phyloP scores from a whole-genome alignment of 2,797 vertebrate species.

The Sphaeramia orbicularis region DNA sequence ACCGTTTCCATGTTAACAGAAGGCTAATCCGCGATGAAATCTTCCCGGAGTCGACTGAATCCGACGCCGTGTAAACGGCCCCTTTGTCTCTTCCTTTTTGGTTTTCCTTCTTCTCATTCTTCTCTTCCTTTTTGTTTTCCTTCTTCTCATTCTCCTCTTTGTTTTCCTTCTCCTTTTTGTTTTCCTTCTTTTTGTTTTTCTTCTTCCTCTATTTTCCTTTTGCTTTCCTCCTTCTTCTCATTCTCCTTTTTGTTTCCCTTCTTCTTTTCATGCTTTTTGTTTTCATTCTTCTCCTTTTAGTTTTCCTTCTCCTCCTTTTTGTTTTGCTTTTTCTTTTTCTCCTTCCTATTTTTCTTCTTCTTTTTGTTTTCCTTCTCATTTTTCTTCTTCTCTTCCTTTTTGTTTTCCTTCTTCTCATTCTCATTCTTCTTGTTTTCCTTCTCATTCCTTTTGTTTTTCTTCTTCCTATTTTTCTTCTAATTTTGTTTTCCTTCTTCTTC shows the following conservation, averaged over 20 bases:
- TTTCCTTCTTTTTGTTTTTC: not conserved
- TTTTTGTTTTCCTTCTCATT: not conserved
- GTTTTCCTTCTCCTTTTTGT: not conserved
- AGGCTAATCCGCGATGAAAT: too few species aligned
- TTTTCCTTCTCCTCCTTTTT: too few species aligned
- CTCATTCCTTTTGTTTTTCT: not conserved
- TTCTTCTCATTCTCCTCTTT: too few species aligned
- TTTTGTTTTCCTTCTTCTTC: not conserved
- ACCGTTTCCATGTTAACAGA: too few species aligned
- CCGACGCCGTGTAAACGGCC: too few species aligned
- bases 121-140: not conserved
- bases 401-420: not conserved
- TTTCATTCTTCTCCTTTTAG: not conserved
- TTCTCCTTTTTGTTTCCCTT: not conserved
- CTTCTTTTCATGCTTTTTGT: not conserved
- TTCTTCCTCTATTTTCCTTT: too few species aligned
- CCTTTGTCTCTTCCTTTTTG: too few species aligned
- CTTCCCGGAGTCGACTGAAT: too few species aligned
- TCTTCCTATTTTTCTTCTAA: too few species aligned
- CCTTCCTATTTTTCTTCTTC: not conserved
- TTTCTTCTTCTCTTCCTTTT: not conserved
- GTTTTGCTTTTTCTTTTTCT: not conserved
- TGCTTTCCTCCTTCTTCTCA: not conserved
- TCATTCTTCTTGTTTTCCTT: not conserved
- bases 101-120: not conserved